Evolutionary conservation across 2,888 invertebrate species (phyloP).

Genomic region (Nezara viridula): DNA sequence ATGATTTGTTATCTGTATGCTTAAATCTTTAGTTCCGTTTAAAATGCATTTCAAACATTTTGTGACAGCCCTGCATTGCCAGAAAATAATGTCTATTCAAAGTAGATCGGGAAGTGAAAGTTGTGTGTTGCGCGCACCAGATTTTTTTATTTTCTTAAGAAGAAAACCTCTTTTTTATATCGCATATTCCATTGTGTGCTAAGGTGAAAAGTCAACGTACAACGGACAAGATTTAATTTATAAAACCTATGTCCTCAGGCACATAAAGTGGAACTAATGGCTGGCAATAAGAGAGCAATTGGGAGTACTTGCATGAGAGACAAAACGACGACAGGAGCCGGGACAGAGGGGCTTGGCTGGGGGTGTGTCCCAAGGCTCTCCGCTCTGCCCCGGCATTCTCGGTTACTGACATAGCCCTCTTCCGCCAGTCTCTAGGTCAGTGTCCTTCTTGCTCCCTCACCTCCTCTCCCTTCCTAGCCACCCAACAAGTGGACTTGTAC

Average conservation of each 20-base stretch:
- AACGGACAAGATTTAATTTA: background rate
- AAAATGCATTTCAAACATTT: no score
- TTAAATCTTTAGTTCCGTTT: no score
- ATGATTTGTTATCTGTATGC: no score
- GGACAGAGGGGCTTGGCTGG: background rate
- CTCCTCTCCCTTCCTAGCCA: background rate
- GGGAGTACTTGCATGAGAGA: background rate
- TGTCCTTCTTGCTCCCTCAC: constrained; percentile 8
- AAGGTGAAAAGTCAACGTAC: no score
- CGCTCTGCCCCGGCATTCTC: background rate
- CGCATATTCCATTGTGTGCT: no score
- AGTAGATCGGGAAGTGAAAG: no score
- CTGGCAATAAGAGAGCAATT: background rate
- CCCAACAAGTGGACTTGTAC: background rate
- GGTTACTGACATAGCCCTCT: background rate
- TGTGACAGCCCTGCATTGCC: no score
- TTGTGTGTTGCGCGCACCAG: no score
- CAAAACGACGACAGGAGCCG: background rate
- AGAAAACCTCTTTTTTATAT: no score
- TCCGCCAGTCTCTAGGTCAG: constrained; percentile 20
- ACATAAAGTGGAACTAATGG: background rate
- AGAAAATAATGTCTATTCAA: no score
- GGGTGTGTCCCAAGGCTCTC: constrained; percentile 17
- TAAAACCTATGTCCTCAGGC: background rate
- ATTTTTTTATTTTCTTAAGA: no score